Percentiles rank a stretch among this genome's conserved stretches.
Evolutionary conservation across 2,113 vertebrate species (phyloP).

Genomic region (Colius striatus): DNA sequence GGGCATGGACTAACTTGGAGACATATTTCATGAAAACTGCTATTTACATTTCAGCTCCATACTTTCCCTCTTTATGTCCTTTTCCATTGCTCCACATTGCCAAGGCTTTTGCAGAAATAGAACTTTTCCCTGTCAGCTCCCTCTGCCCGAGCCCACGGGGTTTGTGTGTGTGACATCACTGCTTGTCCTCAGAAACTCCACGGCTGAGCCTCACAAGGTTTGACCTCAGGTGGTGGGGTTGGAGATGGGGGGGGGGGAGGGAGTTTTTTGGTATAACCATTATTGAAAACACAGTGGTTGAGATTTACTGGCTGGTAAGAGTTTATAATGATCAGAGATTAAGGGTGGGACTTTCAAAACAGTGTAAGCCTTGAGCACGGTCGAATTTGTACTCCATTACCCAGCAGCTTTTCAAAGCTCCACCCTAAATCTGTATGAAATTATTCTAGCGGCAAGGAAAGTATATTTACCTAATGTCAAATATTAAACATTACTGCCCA

Average conservation of each 20-base stretch:
- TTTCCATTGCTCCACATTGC: conserved; percentile 33
- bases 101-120: conserved; percentile 24
- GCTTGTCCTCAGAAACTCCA: conserved; percentile 59
- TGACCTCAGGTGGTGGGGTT: conserved; percentile 34
- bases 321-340: conserved; percentile 33
- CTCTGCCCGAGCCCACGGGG: not conserved
- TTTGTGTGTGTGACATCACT: conserved; percentile 30
- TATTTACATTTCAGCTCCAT: conserved; percentile 55
- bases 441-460: conserved; percentile 48
- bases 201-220: not conserved
- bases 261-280: conserved; percentile 8
- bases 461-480: conserved; percentile 61
- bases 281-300: conserved; percentile 5
- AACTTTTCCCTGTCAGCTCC: not conserved
- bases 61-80: conserved; percentile 12
- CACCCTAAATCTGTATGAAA: conserved; percentile 55
- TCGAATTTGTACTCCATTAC: conserved; percentile 34
- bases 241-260: no score
- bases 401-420: conserved; percentile 65
- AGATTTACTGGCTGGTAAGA: conserved; percentile 66
- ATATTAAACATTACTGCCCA: conserved; percentile 62
- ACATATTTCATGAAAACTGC: conserved; percentile 44
- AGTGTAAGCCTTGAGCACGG: conserved; percentile 38
- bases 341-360: conserved; percentile 60
- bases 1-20: conserved; percentile 5